Evolutionary conservation across 2,888 invertebrate genomes (phyloP), one percentile per base, ranked within the genome.

Genomic region (Geotrupes spiniger): DNA sequence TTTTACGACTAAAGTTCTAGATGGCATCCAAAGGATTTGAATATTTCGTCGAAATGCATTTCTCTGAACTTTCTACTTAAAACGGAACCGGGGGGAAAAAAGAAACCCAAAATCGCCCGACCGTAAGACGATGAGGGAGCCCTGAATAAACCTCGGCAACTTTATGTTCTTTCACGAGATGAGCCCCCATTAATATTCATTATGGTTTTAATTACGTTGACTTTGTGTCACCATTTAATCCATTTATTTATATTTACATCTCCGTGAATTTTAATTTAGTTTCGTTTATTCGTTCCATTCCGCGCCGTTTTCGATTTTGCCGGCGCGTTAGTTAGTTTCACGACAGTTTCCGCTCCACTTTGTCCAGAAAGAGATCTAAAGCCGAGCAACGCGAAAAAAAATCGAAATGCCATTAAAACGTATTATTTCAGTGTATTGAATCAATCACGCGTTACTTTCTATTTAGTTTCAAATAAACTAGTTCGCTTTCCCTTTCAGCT

Each of bases 191-290:
- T 63, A 61, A 63, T 62, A 62, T 62, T 62, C 60, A 63, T 63
- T 61, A 60, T 53, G 51, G 57, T 61, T 60, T 61, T 62, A 63
- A 63, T 63, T 62, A 62, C 60, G 57, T 59, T 59, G 61, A 57
- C 57, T 59, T 56, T 57, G 54, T 56, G 61, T 58, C 55, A 52
- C 55, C 53, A 53, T 57, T 63, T 61, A 59, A 59, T 59, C 59
- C 61, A 61, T 63, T 61, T 63, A 63, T 63, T 63, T 63, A 61
- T 61, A 62, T 62, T 62, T 63, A 63, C 62, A 61, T 55, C 59
- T 49, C 58, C 63, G 60, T 63, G 63, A 63, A 62, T 63, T 63
- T 61, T 62, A 60, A 63, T 63, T 60, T 59, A 41, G 51, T 49
- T 46, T 51, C 56, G 59, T 60, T 60, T 58, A 59, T 59, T 58